Evolutionary conservation across 2,113 vertebrate species (phyloP).

Genomic region (Chiloscyllium plagiosum): DNA sequence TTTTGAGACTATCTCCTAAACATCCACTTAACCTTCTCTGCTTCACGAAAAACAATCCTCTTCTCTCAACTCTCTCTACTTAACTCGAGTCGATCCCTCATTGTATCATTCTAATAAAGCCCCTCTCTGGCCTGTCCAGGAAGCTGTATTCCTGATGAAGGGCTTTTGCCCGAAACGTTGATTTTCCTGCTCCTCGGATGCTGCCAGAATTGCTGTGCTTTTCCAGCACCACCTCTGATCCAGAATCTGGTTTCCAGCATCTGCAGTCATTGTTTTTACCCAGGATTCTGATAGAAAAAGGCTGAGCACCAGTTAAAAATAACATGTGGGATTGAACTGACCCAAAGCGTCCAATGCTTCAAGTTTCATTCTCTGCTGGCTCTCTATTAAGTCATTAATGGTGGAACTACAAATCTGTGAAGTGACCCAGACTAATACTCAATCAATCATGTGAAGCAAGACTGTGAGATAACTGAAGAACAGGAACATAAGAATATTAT

Average conservation of each 20-base stretch:
- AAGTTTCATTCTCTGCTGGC: neutral
- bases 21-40: neutral
- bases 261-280: no score
- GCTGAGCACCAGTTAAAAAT: neutral
- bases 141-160: no score
- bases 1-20: neutral
- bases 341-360: neutral
- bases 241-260: no score
- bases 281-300: neutral
- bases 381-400: neutral
- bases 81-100: neutral
- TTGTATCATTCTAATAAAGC: neutral
- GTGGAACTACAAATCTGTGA: neutral
- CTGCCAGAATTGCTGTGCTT: no score
- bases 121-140: neutral
- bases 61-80: neutral
- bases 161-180: no score
- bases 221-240: no score
- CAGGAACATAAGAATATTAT: neutral
- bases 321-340: neutral
- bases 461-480: neutral
- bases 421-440: neutral
- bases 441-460: neutral
- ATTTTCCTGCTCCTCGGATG: no score
- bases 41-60: neutral